Conservation (phyloP, 2,888 invertebrate genomes). For the Macrophya annulata region DNA sequence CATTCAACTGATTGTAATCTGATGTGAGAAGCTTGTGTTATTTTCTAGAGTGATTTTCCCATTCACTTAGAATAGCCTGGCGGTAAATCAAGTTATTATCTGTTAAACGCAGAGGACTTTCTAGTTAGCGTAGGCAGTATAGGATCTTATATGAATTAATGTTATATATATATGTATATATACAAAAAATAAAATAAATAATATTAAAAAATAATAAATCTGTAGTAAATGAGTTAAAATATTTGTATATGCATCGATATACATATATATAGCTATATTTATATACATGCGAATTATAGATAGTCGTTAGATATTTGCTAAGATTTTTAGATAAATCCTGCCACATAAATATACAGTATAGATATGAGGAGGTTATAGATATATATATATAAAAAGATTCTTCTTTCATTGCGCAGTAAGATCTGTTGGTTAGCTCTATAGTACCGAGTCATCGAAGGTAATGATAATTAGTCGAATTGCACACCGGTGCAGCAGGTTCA, state of each 20-base stretch:
- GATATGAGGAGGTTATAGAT: neutral
- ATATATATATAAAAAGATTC: neutral
- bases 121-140: constrained; percentile 29
- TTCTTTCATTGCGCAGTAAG: constrained; percentile 39
- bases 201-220: constrained; percentile 30
- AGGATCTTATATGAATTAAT: too few relatives aligned
- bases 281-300: neutral
- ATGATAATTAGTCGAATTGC: constrained; percentile 52
- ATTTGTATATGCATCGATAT: neutral
- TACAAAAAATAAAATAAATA: neutral
- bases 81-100: constrained; percentile 23
- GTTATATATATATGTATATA: neutral
- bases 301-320: neutral
- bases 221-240: constrained; percentile 33
- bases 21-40: neutral
- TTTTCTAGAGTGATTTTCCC: constrained; percentile 12
- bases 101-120: constrained; percentile 24
- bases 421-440: constrained; percentile 7
- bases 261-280: neutral
- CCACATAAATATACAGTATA: constrained; percentile 25
- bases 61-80: constrained; percentile 1
- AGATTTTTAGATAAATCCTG: constrained; percentile 50
- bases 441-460: constrained; percentile 48
- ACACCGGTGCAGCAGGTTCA: constrained; percentile 28
- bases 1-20: neutral